These are phyloP conservation scores for Steinernema feltiae DNA, from an alignment of 1,140 invertebrate species.

Conservation along the genomic window DNA sequence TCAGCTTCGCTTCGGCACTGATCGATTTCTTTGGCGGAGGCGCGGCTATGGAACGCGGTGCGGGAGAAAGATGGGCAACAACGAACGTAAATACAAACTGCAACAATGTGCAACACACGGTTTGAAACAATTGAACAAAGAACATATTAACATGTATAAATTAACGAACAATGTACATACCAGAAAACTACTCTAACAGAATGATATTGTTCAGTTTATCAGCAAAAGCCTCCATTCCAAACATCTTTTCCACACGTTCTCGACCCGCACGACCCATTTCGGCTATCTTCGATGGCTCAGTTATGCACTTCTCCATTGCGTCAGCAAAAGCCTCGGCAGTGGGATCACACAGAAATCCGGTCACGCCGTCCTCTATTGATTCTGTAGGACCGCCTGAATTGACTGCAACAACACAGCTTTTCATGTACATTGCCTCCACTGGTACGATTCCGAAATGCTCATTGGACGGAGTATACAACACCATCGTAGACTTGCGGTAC, in stretches of 20 bases:
- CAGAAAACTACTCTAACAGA: slow-evolving; percentile 4
- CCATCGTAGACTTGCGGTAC: slow-evolving; percentile 65
- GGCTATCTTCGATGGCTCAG: slow-evolving; percentile 55
- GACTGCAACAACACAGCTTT: slow-evolving; percentile 85
- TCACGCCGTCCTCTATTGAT: slow-evolving; percentile 77
- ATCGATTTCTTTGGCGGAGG: too few relatives aligned
- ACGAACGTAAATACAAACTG: too few relatives aligned
- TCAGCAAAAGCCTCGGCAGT: slow-evolving; percentile 68
- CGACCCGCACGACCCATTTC: slow-evolving; percentile 46
- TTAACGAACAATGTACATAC: background rate
- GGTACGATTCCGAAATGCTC: slow-evolving; percentile 99
- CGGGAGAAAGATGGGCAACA: too few relatives aligned
- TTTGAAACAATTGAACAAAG: background rate
- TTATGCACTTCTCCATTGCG: slow-evolving; percentile 63
- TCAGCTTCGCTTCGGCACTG: too few relatives aligned
- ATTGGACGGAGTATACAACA: slow-evolving; percentile 85
- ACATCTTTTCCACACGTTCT: slow-evolving; percentile 66
- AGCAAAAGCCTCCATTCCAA: slow-evolving; percentile 74
- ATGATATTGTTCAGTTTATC: slow-evolving; percentile 39
- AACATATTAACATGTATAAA: background rate
- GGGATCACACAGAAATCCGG: slow-evolving; percentile 74
- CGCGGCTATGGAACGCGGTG: too few relatives aligned
- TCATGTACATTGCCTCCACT: slow-evolving; percentile 90
- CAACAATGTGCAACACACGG: too few relatives aligned
- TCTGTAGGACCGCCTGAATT: slow-evolving; percentile 91